phyloP scores from a whole-genome alignment of 1,140 invertebrate genomes.

The Drosophila bocqueti region DNA sequence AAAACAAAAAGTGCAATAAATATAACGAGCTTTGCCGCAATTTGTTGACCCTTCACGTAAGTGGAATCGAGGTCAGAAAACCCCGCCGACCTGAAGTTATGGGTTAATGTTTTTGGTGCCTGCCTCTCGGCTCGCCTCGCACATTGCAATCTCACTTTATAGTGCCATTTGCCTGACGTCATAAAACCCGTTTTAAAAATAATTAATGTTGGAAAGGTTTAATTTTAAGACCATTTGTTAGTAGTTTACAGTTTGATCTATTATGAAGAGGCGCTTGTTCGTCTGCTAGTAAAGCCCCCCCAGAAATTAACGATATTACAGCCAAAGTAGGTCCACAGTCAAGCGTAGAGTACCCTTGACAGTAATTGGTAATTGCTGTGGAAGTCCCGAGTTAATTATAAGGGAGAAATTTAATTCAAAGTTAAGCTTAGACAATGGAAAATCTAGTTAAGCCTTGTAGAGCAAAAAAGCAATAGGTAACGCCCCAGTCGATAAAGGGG shows the following conservation, averaged over 20 bases:
- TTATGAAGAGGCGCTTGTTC: slow-evolving; percentile 15
- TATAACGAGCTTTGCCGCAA: slow-evolving; percentile 26
- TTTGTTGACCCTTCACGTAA: slow-evolving; percentile 20
- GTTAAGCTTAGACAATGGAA: slow-evolving; percentile 9
- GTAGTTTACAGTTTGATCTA: slow-evolving; percentile 37
- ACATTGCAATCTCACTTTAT: slow-evolving; percentile 17
- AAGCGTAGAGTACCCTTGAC: slow-evolving; percentile 7
- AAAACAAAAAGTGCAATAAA: slow-evolving; percentile 26
- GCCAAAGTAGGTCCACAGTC: not conserved
- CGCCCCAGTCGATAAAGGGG: slow-evolving; percentile 12
- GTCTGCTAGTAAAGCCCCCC: slow-evolving; percentile 9
- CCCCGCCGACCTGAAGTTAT: slow-evolving; percentile 33
- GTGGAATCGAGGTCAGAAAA: slow-evolving; percentile 19
- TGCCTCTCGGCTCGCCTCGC: slow-evolving; percentile 4
- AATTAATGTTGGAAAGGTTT: slow-evolving; percentile 21
- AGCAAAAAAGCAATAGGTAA: not conserved
- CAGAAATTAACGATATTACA: slow-evolving; percentile 10
- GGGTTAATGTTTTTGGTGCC: slow-evolving; percentile 22
- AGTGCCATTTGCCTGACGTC: slow-evolving; percentile 20
- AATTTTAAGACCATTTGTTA: slow-evolving; percentile 33
- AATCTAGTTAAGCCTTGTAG: slow-evolving; percentile 17
- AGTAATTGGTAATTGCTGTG: slow-evolving; percentile 35
- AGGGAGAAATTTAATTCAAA: slow-evolving; percentile 10
- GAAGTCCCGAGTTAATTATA: slow-evolving; percentile 33
- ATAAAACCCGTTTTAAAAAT: slow-evolving; percentile 28